Evolutionary conservation across 2,797 vertebrate genomes (phyloP).

Genomic region (Melanotaenia boesemani): DNA sequence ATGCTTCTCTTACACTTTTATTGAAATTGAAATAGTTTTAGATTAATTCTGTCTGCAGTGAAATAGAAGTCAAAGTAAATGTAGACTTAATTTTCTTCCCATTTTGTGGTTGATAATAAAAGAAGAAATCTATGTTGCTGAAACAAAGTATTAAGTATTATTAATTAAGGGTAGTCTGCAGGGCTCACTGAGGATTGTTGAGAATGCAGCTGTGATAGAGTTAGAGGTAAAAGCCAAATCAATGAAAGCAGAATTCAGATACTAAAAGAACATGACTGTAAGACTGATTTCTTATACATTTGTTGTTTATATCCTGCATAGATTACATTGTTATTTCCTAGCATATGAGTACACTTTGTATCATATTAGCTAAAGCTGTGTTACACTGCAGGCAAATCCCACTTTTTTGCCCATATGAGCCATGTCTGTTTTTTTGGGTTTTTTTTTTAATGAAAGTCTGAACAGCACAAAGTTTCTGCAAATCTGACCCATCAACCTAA

Average conservation of each 20-base stretch:
- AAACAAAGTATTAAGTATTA: neutral
- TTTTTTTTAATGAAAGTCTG: too few relatives aligned
- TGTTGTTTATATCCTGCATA: neutral
- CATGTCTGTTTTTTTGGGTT: too few relatives aligned
- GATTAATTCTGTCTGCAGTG: neutral
- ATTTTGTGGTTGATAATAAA: neutral
- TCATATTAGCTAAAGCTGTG: too few relatives aligned
- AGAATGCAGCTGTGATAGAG: neutral
- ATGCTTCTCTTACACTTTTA: too few relatives aligned
- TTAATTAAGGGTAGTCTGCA: neutral
- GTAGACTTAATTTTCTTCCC: neutral
- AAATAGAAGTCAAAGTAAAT: neutral
- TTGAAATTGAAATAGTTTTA: neutral
- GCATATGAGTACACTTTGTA: too few relatives aligned
- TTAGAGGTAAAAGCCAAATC: neutral
- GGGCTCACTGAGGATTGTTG: neutral
- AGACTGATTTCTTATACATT: neutral
- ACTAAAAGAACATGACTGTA: neutral
- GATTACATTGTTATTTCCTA: too few relatives aligned
- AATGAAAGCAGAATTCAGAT: neutral
- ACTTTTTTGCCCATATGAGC: too few relatives aligned
- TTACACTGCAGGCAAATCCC: too few relatives aligned
- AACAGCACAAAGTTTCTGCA: neutral
- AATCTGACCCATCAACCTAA: too few relatives aligned
- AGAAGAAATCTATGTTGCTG: neutral